Conservation (phyloP, 1,140 invertebrate genomes). For the Camponotus vicinus region DNA sequence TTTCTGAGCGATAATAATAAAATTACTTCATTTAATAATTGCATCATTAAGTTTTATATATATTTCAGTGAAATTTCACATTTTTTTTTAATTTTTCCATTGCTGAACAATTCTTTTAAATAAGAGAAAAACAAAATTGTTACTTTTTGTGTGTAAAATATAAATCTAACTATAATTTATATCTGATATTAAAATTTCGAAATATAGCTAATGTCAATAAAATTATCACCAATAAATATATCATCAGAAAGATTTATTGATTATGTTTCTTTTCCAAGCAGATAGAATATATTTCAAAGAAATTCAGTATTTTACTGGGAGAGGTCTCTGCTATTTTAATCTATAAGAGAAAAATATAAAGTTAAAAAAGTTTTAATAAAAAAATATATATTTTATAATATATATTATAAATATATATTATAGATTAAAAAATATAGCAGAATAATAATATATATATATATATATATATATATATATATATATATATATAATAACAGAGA, state of each 20-base stretch:
- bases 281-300: background rate
- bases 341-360: background rate
- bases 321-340: slow-evolving; percentile 29
- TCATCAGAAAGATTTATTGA: background rate
- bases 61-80: background rate
- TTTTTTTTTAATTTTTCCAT: background rate
- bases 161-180: background rate
- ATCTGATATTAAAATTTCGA: background rate
- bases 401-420: no score
- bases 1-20: background rate
- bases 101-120: background rate
- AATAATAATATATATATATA: no score
- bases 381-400: no score
- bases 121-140: background rate
- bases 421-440: no score
- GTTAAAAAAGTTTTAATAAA: background rate
- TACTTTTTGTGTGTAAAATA: background rate
- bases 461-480: no score
- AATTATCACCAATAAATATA: background rate
- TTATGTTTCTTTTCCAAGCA: background rate
- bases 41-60: background rate
- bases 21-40: background rate
- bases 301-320: background rate
- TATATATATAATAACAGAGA: no score
- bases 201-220: background rate